These are phyloP conservation scores for Tachypleus tridentatus DNA, from an alignment of 1,140 invertebrate species.

Conservation along the genomic window DNA sequence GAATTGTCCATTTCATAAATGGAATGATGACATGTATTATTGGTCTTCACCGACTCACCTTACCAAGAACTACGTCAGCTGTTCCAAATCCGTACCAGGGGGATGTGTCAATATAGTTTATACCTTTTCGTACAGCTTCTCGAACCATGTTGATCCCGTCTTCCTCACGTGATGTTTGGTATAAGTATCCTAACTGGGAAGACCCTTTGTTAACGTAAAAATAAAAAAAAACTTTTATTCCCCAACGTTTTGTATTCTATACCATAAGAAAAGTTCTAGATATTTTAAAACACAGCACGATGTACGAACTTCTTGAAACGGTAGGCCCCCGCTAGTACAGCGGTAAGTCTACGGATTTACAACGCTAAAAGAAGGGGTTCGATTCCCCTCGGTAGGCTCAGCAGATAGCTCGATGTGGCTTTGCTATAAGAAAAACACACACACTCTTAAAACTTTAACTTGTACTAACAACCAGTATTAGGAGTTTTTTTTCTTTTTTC, in stretches of 20 bases:
- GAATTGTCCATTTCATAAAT: neutral
- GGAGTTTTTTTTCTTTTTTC: no score
- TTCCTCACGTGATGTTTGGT: slow-evolving; percentile 32
- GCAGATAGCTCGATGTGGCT: no score
- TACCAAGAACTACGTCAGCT: slow-evolving; percentile 61
- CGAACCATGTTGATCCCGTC: slow-evolving; percentile 55
- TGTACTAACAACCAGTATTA: no score
- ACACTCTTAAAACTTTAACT: no score
- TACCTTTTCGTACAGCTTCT: slow-evolving; percentile 56
- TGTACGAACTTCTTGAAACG: slow-evolving; percentile 8
- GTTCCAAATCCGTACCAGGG: slow-evolving; percentile 70
- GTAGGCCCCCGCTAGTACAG: slow-evolving; percentile 15
- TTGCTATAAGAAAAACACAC: no score
- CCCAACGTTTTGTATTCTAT: no score
- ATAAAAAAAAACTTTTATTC: neutral
- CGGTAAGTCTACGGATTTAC: neutral
- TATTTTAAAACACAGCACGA: no score
- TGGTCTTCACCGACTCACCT: slow-evolving; percentile 42
- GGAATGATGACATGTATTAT: neutral
- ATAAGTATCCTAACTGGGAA: slow-evolving; percentile 36
- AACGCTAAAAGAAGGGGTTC: no score
- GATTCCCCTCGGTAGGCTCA: no score
- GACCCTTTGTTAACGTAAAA: slow-evolving; percentile 28
- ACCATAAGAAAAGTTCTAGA: no score
- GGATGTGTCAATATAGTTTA: slow-evolving; percentile 85